Base-by-base conservation (phyloP, 2,888 invertebrate genomes). In the Pollenia labialis region DNA sequence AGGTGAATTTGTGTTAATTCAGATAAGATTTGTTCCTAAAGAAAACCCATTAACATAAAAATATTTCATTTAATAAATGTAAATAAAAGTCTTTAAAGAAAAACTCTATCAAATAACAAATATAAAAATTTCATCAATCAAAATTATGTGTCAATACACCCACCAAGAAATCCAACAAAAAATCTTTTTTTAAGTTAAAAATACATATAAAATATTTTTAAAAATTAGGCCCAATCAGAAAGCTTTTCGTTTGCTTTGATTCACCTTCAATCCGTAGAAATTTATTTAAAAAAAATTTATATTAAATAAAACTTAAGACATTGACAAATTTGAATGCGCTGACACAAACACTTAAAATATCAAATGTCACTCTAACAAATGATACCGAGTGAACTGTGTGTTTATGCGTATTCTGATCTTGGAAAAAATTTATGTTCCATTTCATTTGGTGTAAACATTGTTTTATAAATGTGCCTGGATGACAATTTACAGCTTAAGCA, bases 331-430 rank as follows among this genome's bases (percentile, higher is more conserved):
- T 80, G 16, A 32, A 12, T 71, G 76, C 48, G 58, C 64, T 74
- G 74, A 82, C 72, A 74, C 48, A 60, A 44, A 42, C 85, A 82
- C 79, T 82, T 77, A 76, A 82, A 68, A 69, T 81, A 82, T 82
- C 76, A 69, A 54, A 71, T 69, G 69, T 82, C 76, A 69, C 46
- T 48, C 46, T 1, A n/a, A 4, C 32, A 64, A 56, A 56, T 76
- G 54, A 60, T 40, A 23, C 56, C 50, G 4, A 71, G 18, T 32
- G 32, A 4, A 32, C 32, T 32, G 32, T 32, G 32, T 32, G 32
- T 32, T 0, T 16, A 32, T 40, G 58, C 1, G 14, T 32, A 2
- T 1, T 44, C 16, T 46, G 10, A 44, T 32, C 2, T 44, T 11
- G 44, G 16, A 16, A 12, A 60, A 50, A 1, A 48, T 7, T 58